Evolutionary conservation across 2,888 invertebrate genomes (phyloP), one percentile per base, ranked within the genome.

Genomic region (Dryadula phaetusa): DNA sequence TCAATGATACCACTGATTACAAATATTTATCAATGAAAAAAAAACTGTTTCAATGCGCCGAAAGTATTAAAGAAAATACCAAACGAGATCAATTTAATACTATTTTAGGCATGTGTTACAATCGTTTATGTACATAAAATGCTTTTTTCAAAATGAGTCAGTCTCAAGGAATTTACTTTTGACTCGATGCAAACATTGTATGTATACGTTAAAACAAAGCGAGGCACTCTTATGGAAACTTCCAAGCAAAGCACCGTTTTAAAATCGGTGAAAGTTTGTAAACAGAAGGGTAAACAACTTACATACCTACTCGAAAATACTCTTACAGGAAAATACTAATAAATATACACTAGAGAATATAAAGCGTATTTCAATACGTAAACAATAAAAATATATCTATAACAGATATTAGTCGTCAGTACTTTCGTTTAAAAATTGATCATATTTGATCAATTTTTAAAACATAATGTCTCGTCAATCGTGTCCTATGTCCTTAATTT

Each of bases 11-110:
- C n/a, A n/a, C n/a, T n/a, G n/a, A n/a, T n/a, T n/a, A n/a, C n/a
- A n/a, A n/a, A n/a, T n/a, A n/a, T n/a, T n/a, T n/a, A n/a, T n/a
- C n/a, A n/a, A n/a, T n/a, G n/a, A n/a, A n/a, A 6, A 16, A 54
- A 34, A 54, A 54, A 18, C 12, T 54, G 12, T 20, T 20, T 71
- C 70, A 75, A 73, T 74, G 74, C 70, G 73, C 76, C 86, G 88
- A 88, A 88, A 85, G 77, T 83, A 81, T 80, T 79, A 74, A 77
- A 76, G 72, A 70, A 71, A 67, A 69, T 66, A 62, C 70, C 72
- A 71, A 70, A 72, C 70, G 54, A 63, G 68, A 63, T 70, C 68
- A 68, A 56, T 69, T 66, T 64, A 65, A 70, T 69, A 46, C 42
- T 53, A 25, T 54, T 46, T 58, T 25, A 46, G 58, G 62, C 73